These are phyloP conservation scores for Porites lobata DNA, from an alignment of 92 coral and sea anemone genomes.

Conservation along the genomic window DNA sequence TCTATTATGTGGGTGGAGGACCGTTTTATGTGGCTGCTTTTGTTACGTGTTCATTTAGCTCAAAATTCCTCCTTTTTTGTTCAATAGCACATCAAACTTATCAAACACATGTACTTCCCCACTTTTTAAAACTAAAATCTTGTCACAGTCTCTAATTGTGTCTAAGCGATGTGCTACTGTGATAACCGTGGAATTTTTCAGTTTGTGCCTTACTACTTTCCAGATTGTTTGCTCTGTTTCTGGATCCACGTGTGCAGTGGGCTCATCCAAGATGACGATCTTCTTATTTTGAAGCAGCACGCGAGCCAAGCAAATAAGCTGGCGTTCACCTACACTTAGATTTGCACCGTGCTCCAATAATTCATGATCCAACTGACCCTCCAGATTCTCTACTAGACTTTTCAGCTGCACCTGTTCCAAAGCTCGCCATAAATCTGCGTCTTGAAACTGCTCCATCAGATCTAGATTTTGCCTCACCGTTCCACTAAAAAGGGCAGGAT, in stretches of 20 bases:
- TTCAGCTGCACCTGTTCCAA: slow-evolving; percentile 81
- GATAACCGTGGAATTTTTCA: slow-evolving; percentile 21
- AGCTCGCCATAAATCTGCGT: slow-evolving; percentile 75
- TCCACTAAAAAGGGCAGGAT: slow-evolving; percentile 79
- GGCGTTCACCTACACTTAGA: slow-evolving; percentile 84
- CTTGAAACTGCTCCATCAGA: slow-evolving; percentile 67
- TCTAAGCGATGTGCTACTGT: slow-evolving; percentile 32
- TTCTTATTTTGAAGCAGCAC: slow-evolving; percentile 77
- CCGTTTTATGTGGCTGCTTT: too few species aligned
- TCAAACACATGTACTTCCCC: slow-evolving; percentile 7
- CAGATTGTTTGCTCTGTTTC: slow-evolving; percentile 68
- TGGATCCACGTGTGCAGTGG: slow-evolving; percentile 88
- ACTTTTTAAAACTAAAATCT: slow-evolving; percentile 17
- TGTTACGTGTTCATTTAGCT: too few species aligned
- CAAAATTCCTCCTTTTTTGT: neutral
- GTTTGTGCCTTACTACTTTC: slow-evolving; percentile 23
- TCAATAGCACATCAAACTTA: neutral
- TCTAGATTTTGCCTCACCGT: slow-evolving; percentile 76
- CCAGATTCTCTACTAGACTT: slow-evolving; percentile 54
- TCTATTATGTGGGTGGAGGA: too few species aligned
- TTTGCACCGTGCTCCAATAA: slow-evolving; percentile 80
- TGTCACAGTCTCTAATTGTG: slow-evolving; percentile 37
- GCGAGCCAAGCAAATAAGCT: slow-evolving; percentile 79
- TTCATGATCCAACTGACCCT: slow-evolving; percentile 64
- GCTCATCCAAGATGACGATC: slow-evolving; percentile 84